Base-by-base conservation (phyloP, 2,797 vertebrate genomes). In the Enteromius afrohamiltoni region DNA sequence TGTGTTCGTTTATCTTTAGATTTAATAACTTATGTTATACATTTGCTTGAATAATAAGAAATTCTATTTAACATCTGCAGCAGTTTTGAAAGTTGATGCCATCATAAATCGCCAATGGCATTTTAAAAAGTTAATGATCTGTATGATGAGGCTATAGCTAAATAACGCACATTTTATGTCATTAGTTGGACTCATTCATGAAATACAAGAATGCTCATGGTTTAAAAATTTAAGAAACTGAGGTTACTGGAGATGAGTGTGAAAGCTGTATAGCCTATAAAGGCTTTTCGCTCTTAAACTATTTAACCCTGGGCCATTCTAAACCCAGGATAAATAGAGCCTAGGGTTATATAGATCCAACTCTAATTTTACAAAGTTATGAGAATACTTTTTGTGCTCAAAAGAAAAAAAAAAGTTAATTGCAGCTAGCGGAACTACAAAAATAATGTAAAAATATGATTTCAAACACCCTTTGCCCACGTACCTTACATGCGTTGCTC, bases 1-100 rank as follows among this genome's bases (percentile, higher is more conserved):
- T 47, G 17, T 79, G 60, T 67, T 79, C 6, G 45, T 51, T 79
- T 79, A 51, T 23, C 76, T 21, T 49, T 47, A 47, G 58, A 47
- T 64, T 64, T 77, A 77, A 77, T 37, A 51, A 73, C 23, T 1
- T 13, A 21, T 29, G 40, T 14, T 31, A 19, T n/a, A 55, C 3
- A 55, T 10, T 29, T 47, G 9, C 76, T 47, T 31, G 19, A 49
- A 78, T 65, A 49, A 78, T 78, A 49, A 49, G 21, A 42, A 31
- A 49, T 45, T 26, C 10, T 42, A 8, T 29, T 62, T 62, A 62
- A 77, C 60, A 21, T 64, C 40, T 47, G 23, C 37, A 77, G 40
- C 17, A 51, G 51, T 29, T 34, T 49, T 47, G 16, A 78, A 49
- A 31, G 42, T 31, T 65, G 11, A 34, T 34, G 1, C 23, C 58